Base-by-base conservation (phyloP, 2,113 vertebrate genomes). In the Catharus minimus region DNA sequence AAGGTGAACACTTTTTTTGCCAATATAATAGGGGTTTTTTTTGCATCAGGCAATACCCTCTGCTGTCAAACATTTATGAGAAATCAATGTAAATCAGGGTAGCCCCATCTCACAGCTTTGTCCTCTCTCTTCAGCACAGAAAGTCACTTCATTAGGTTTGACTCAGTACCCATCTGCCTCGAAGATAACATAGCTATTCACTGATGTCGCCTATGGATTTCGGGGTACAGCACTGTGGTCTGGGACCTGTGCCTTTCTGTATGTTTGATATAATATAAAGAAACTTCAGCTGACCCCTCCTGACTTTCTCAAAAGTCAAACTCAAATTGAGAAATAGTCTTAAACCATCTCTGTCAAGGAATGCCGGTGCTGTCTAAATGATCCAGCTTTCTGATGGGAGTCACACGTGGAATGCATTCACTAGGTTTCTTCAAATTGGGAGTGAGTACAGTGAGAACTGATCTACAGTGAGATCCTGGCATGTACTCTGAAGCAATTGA, bases 221-320 rank as follows among this genome's bases (percentile, higher is more conserved):
- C 62, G 75, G 13, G 10, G 32, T 26, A 82, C 22, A 49, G 33
- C 2, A 1, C 21, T 32, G 12, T 27, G n/a, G 41, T 5, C 32
- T 17, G 44, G 64, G 19, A 82, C n/a, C 52, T 86, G n/a, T 50
- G 81, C 1, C 1, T 12, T 76, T 44, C 11, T 64, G 1, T 23
- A 11, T 60, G 36, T 62, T 73, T 86, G n/a, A 57, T 62, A 57
- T 10, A 53, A 46, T 23, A 44, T 26, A 57, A n/a, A 71, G 49
- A 88, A 82, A 86, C 33, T 67, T 84, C 58, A 90, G 13, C n/a
- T 60, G 49, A 71, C 20, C 43, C 44, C 27, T 79, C 13, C 53
- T 46, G 41, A n/a, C 38, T 91, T 82, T 71, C 71, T 86, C 39
- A 62, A 15, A 24, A 60, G 18, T 20, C 85, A 79, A 84, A 61